These are phyloP conservation scores for Falco concolor DNA, from an alignment of 2,797 vertebrate species.

Conservation along the genomic window DNA sequence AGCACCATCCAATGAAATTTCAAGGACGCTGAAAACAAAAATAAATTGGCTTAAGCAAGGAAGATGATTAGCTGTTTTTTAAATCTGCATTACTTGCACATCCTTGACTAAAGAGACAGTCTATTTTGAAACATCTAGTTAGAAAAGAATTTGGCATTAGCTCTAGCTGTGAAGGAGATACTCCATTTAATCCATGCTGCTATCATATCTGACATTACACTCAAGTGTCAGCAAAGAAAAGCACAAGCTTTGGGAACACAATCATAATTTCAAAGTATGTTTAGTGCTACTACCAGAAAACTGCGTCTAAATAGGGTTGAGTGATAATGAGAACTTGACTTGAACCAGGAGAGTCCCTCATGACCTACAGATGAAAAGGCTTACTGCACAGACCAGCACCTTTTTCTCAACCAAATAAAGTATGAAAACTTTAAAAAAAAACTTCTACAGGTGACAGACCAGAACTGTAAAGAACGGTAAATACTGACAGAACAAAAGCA, in stretches of 20 bases:
- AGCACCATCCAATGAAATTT: neutral
- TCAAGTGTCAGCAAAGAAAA: neutral
- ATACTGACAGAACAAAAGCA: neutral
- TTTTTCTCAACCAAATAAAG: neutral
- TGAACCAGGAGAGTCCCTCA: neutral
- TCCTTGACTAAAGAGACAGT: neutral
- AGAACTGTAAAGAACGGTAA: neutral
- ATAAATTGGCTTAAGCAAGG: neutral
- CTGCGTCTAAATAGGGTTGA: neutral
- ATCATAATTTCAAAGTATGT: neutral
- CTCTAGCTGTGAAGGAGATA: neutral
- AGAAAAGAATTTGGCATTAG: neutral
- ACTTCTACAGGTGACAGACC: neutral
- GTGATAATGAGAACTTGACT: neutral
- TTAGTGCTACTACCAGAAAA: neutral
- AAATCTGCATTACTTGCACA: neutral
- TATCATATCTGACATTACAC: neutral
- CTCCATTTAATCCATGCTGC: neutral
- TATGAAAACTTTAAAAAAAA: neutral
- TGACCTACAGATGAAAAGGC: neutral
- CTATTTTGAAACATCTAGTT: neutral
- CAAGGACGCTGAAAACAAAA: neutral
- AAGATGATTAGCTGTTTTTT: neutral
- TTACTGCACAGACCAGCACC: neutral
- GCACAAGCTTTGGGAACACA: neutral